These are phyloP conservation scores for Apocrypta bakeri DNA, from an alignment of 1,140 invertebrate species.

Conservation along the genomic window DNA sequence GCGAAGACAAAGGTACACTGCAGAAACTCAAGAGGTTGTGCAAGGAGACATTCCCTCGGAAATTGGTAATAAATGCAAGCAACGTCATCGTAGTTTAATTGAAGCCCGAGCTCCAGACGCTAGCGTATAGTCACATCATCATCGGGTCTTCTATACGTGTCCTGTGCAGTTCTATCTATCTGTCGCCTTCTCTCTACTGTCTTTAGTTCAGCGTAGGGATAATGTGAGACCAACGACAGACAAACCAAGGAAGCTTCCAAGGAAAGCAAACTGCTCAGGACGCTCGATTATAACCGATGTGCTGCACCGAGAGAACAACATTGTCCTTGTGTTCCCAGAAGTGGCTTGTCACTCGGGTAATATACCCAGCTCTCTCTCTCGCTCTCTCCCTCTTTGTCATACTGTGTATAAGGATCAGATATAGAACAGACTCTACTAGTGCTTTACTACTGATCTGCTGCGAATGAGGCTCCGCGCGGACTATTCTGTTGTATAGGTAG, in stretches of 20 bases:
- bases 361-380: conserved; percentile 5
- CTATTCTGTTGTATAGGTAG: background rate
- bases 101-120: conserved; percentile 28
- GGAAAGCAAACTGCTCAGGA: conserved; percentile 23
- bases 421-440: background rate
- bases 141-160: background rate
- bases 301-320: conserved; percentile 4
- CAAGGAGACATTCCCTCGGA: conserved; percentile 25
- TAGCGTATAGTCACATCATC: conserved; percentile 27
- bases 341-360: conserved; percentile 35
- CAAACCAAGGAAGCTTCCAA: background rate
- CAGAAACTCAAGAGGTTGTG: background rate
- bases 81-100: conserved; percentile 15
- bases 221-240: background rate
- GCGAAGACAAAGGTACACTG: background rate
- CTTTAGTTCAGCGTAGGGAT: background rate
- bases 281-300: conserved; percentile 31
- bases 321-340: background rate
- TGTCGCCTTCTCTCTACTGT: background rate
- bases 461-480: background rate
- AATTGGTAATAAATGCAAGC: conserved; percentile 57
- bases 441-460: background rate
- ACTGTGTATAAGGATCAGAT: background rate
- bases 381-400: background rate
- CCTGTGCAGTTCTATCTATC: background rate